Base-by-base conservation (phyloP, 2,113 vertebrate genomes). In the Menidia beryllina region DNA sequence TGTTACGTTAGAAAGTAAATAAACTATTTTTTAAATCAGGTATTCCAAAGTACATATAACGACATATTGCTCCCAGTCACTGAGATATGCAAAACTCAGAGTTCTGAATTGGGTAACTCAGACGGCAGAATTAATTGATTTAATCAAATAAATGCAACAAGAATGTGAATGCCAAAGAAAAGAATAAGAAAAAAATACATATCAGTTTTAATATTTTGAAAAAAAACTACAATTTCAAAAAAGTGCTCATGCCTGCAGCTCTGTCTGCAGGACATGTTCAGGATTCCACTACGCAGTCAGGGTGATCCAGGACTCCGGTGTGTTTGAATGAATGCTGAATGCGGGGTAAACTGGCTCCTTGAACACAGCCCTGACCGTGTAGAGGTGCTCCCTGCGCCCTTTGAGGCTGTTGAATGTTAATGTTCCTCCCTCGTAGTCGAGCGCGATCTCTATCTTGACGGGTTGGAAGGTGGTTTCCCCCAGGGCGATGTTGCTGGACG, bases 271-370 rank as follows among this genome's bases (percentile, higher is more conserved):
- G 17, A 45, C 13, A 45, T 19, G 8, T 45, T 43, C 8, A 6
- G n/a, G 7, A 7, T 55, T 6, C 75, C 85, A 64, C 48, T 88
- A 10, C 86, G 65, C 60, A 94, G 67, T 5, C 30, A 34, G 30
- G 30, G 91, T 92, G 70, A 94, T 91, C 91, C 92, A 94, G 36
- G 93, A 94, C 19, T 91, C 90, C 1, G 71, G n/a, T 5, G 84
- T 91, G 66, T 77, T 89, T 23, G 92, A 94, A 72, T 88, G 90
- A 38, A 94, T 86, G n/a, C 88, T 86, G 59, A 93, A 93, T 0
- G 81, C 93, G 4, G 91, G 92, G 39, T 91, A 93, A 60, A 94
- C 85, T 0, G 69, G 26, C 59, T 93, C 92, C 50, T 12, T 88
- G 49, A 94, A 93, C 25, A 49, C 69, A 10, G 72, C 51, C 52